phyloP scores from a whole-genome alignment of 2,113 vertebrate species.

The Otis tarda region DNA sequence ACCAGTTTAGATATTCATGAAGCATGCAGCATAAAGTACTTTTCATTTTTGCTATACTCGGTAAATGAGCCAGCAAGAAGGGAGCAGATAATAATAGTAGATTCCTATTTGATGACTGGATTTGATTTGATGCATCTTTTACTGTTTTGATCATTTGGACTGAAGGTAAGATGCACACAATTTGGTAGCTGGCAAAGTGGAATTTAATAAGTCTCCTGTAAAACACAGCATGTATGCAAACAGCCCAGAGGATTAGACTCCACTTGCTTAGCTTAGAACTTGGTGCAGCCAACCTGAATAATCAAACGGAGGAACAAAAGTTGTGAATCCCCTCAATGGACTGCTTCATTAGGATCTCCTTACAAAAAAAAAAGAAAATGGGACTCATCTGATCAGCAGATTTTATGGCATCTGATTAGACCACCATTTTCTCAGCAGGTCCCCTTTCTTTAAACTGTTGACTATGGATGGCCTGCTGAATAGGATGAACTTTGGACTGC shows the following conservation, averaged over 20 bases:
- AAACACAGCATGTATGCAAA: slow-evolving; percentile 84
- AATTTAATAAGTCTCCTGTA: slow-evolving; percentile 72
- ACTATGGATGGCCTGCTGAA: slow-evolving; percentile 92
- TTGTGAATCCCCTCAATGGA: slow-evolving; percentile 74
- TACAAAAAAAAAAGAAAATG: slow-evolving; percentile 77
- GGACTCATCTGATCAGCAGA: slow-evolving; percentile 92
- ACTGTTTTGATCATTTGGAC: slow-evolving; percentile 47
- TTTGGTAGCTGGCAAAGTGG: slow-evolving; percentile 58
- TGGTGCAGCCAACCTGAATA: slow-evolving; percentile 92
- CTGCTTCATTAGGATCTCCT: slow-evolving; percentile 91
- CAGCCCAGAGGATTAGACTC: slow-evolving; percentile 83
- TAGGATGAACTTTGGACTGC: slow-evolving; percentile 93
- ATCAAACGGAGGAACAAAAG: slow-evolving; percentile 89
- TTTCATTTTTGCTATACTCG: slow-evolving; percentile 12
- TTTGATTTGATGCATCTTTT: slow-evolving; percentile 29
- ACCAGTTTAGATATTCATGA: not conserved
- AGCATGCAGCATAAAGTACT: not conserved
- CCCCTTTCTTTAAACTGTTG: slow-evolving; percentile 94
- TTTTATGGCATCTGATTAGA: slow-evolving; percentile 97
- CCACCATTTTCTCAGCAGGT: slow-evolving; percentile 99
- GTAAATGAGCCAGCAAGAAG: slow-evolving; percentile 46
- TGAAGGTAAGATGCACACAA: slow-evolving; percentile 32
- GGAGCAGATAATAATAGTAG: not conserved
- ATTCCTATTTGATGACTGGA: slow-evolving; percentile 16
- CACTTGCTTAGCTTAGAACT: slow-evolving; percentile 85